These are phyloP conservation scores for Xiphophorus hellerii DNA, from an alignment of 2,113 vertebrate species.

Conservation along the genomic window DNA sequence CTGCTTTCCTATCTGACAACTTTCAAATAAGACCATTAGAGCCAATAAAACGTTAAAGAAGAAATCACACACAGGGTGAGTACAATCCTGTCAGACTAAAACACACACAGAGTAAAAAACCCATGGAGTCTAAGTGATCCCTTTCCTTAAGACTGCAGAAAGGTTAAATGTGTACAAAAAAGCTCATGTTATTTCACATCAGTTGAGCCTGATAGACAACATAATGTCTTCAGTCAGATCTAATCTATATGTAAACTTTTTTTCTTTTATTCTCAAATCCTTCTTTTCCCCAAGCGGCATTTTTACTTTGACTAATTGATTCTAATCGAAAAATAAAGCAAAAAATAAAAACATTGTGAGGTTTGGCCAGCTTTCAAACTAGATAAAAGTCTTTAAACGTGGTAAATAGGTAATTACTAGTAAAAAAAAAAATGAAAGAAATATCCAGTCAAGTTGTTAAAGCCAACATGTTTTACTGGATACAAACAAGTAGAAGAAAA, in stretches of 20 bases:
- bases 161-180: not conserved
- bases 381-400: not conserved
- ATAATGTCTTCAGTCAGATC: not conserved
- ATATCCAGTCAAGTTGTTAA: not conserved
- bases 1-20: no score
- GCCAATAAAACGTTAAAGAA: no score
- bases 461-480: not conserved
- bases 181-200: not conserved
- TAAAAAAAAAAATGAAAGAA: not conserved
- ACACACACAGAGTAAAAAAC: no score
- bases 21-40: no score
- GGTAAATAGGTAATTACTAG: not conserved
- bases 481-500: not conserved
- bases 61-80: no score
- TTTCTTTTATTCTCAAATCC: not conserved
- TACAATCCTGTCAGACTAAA: no score
- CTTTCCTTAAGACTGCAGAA: no score
- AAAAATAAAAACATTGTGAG: not conserved
- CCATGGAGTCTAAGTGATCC: not conserved
- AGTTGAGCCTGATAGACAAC: not conserved
- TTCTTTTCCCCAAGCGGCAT: not conserved
- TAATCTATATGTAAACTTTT: not conserved
- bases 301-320: not conserved
- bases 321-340: not conserved
- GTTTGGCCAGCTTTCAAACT: not conserved